Base-by-base conservation (phyloP, 2,797 vertebrate species). In the Myoxocephalus aenaeus region DNA sequence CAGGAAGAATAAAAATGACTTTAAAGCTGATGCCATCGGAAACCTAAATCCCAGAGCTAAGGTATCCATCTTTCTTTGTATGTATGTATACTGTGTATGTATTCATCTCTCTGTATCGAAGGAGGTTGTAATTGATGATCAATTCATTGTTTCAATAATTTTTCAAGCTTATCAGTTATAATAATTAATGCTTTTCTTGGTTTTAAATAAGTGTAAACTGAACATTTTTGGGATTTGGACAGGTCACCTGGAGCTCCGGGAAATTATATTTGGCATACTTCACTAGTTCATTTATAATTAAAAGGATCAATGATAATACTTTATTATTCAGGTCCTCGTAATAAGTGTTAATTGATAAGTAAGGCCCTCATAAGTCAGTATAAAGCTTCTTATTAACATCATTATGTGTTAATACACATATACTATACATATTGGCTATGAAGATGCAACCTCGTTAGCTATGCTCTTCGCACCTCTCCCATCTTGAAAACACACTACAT, bases 1-100 rank as follows among this genome's bases (percentile, higher is more conserved):
- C 92, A 96, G 97, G 88, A 99, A 98, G 94, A 99, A 99, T 95
- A 99, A 99, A 94, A 97, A 94, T 0, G 97, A 99, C 92, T 98
- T 98, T 92, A 99, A 99, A 90, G 95, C 97, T 0, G 98, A 99
- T 70, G 96, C 97, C 79, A 94, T 99, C 80, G 96, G 97, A 90
- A 99, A 97, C 93, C 94, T 99, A 67, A 98, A 99, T 64, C 97
- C 97, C 79, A 91, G 98, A 87, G 95, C 97, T 15, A 99, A 99
- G 96, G 98, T 99, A 91, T 64, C 53, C 25, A 3, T 63, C 54
- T 65, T 59, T 65, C 27, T 70, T 8, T 62, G 2, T 56, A 1
- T 59, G 2, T 56, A 1, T 59, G 50, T 58, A 17, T 54, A 25
- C 11, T 56, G 25, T 29, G 22, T 53, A 27, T 27, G 53, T 29